Evolutionary conservation across 2,113 vertebrate genomes (phyloP).

Genomic region (Coptodon rendalli): DNA sequence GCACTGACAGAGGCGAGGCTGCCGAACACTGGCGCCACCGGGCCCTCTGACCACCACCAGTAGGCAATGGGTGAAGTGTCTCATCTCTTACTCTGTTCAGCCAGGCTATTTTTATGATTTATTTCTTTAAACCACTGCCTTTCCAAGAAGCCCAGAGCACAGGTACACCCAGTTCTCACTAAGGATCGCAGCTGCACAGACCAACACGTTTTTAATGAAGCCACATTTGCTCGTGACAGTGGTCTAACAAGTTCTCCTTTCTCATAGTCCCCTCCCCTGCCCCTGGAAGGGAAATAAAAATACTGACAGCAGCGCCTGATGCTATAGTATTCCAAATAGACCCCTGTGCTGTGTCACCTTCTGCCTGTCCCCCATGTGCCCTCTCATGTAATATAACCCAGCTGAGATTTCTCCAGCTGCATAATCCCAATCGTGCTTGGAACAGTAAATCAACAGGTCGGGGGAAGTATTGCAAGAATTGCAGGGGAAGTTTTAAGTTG

Average conservation of each 20-base stretch:
- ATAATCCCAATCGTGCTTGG: constrained; percentile 42
- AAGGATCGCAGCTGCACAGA: constrained; percentile 18
- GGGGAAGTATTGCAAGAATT: constrained; percentile 46
- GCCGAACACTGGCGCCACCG: too few relatives aligned
- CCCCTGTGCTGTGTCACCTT: constrained; percentile 21
- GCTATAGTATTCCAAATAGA: constrained; percentile 12
- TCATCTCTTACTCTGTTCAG: not conserved
- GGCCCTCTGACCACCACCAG: too few relatives aligned
- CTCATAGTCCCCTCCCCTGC: not conserved
- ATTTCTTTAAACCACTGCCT: constrained; percentile 17
- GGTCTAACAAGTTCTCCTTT: constrained; percentile 8
- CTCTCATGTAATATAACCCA: constrained; percentile 32
- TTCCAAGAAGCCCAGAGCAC: constrained; percentile 28
- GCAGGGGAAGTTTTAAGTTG: not conserved
- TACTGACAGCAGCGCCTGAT: constrained; percentile 29
- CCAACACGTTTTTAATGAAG: constrained; percentile 23
- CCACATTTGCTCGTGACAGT: constrained; percentile 25
- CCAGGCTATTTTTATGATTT: constrained; percentile 14
- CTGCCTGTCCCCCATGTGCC: not conserved
- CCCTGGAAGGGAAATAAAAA: constrained; percentile 28
- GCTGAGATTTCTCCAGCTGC: constrained; percentile 48
- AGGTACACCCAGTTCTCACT: constrained; percentile 40
- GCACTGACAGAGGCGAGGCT: too few relatives aligned
- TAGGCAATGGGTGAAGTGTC: too few relatives aligned
- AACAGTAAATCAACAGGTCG: constrained; percentile 66